Base-by-base conservation (phyloP, 2,888 invertebrate genomes). In the Rhimphoctona megacephalus region DNA sequence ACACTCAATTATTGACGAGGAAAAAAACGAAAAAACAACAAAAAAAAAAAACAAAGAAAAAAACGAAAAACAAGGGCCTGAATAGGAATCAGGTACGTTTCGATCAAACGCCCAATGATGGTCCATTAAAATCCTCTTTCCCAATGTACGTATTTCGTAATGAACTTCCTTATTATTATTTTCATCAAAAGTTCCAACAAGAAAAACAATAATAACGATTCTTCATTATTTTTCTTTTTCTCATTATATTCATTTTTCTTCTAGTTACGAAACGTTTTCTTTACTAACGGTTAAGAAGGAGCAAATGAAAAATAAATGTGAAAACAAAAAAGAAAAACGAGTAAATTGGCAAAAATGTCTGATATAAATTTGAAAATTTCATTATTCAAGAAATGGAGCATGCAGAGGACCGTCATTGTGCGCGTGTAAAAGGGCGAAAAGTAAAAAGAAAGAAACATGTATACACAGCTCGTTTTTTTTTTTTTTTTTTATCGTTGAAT, bases 1-100 rank as follows among this genome's bases (percentile, higher is more conserved):
- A 94, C 95, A 94, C 94, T 94, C 93, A 94, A 93, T 94, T 94
- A 95, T 95, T 94, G 95, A 94, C 95, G 94, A 92, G 94, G 95
- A 94, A 90, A 90, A 92, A 90, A 93, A 89, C 89, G 67, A 86
- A 89, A 90, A 88, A 85, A 70, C 17, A 90, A 94, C 92, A 89
- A 94, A 90, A 90, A 94, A 92, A 90, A 88, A 76, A 36, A 39
- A 77, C 73, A 39, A 46, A 25, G 52, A 49, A 36, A 61, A 66
- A 66, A 90, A 89, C 88, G n/a, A 64, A 43, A 57, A 76, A 67
- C 90, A 87, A 87, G 90, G 86, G 77, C 88, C 91, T 89, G 82
- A 39, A 61, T 14, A 61, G 30, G 25, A 61, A 30, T 61, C 61
- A 61, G 17, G 25, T 72, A 70, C 49, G 49, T 39, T 76, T 70